These are phyloP conservation scores for Vollenhovia emeryi DNA, from an alignment of 1,140 invertebrate genomes.

Conservation along the genomic window DNA sequence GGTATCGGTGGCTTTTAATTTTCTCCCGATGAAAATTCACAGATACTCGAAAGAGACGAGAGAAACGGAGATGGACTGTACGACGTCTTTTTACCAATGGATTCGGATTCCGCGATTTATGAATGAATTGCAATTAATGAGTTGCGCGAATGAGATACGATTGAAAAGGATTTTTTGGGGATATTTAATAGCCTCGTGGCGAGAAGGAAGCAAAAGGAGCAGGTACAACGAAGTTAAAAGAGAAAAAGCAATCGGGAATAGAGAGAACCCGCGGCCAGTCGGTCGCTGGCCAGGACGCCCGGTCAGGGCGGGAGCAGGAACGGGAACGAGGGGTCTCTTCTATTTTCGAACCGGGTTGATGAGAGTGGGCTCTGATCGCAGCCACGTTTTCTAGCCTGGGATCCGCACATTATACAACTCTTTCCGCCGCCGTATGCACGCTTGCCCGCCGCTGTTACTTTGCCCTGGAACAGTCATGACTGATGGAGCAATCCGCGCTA, in stretches of 20 bases:
- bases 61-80: neutral
- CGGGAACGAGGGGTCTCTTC: neutral
- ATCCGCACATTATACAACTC: conserved; percentile 11
- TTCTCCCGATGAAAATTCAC: neutral
- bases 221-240: neutral
- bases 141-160: neutral
- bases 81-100: neutral
- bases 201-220: neutral
- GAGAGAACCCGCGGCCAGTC: neutral
- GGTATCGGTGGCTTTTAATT: neutral
- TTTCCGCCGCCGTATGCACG: neutral
- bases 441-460: conserved; percentile 5
- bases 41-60: neutral
- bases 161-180: neutral
- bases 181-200: neutral
- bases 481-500: conserved; percentile 12
- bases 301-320: neutral
- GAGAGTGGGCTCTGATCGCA: too few species aligned
- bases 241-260: neutral
- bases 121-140: neutral
- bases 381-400: neutral
- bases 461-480: conserved; percentile 33
- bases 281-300: too few species aligned
- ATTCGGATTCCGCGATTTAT: neutral
- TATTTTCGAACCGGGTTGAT: conserved; percentile 41